These are phyloP conservation scores for Drosophila mayri DNA, from an alignment of 1,140 invertebrate species.

Conservation along the genomic window DNA sequence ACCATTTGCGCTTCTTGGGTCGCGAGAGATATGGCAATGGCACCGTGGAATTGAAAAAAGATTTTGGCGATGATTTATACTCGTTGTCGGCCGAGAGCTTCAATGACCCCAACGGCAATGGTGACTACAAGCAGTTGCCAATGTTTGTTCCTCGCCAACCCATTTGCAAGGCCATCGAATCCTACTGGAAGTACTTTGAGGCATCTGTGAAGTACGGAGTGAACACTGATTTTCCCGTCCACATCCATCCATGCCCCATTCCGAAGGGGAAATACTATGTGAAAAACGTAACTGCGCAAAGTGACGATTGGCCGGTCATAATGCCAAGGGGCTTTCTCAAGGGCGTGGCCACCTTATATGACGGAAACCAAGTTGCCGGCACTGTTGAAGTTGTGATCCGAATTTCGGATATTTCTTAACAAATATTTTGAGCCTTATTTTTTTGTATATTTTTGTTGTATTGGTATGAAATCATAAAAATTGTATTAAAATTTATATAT, in stretches of 20 bases:
- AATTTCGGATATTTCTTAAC: not conserved
- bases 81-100: slow-evolving; percentile 18
- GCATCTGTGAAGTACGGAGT: not conserved
- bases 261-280: slow-evolving; percentile 37
- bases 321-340: slow-evolving; percentile 28
- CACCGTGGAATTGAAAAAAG: slow-evolving; percentile 7
- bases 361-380: not conserved
- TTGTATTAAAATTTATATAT: not conserved
- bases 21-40: slow-evolving; percentile 38
- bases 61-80: slow-evolving; percentile 12
- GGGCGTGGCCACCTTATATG: slow-evolving; percentile 5
- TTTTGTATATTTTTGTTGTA: not conserved
- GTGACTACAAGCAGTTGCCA: slow-evolving; percentile 33
- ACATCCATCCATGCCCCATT: slow-evolving; percentile 32
- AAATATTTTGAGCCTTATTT: accelerated
- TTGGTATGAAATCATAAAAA: not conserved
- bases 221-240: slow-evolving; percentile 37
- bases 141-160: not conserved
- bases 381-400: not conserved
- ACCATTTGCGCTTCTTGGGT: slow-evolving; percentile 19
- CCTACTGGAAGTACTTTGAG: slow-evolving; percentile 11
- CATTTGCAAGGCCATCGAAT: slow-evolving; percentile 17
- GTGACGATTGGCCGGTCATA: slow-evolving; percentile 32
- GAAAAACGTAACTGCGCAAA: slow-evolving; percentile 20
- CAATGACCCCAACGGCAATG: slow-evolving; percentile 29